Evolutionary conservation across 2,888 invertebrate genomes (phyloP).

Genomic region (Onchidella celtica): DNA sequence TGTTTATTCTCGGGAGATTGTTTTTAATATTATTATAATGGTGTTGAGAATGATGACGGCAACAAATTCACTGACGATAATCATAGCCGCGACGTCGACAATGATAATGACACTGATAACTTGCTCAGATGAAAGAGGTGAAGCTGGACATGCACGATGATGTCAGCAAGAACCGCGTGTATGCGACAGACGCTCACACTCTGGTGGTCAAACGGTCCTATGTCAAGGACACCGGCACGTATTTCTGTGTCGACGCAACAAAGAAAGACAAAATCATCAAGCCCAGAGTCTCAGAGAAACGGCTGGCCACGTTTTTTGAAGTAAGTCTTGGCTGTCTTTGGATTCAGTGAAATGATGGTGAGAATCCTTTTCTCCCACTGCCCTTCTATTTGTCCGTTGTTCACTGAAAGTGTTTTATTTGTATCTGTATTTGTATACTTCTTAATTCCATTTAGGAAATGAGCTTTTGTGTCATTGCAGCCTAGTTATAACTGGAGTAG

Average conservation of each 20-base stretch:
- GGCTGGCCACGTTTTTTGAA: constrained; percentile 13
- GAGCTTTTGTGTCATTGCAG: no score
- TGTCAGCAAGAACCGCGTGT: constrained; percentile 37
- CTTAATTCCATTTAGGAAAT: no score
- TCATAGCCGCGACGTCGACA: no score
- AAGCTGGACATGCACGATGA: constrained; percentile 44
- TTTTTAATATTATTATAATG: not conserved
- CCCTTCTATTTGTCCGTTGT: no score
- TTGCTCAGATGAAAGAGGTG: constrained; percentile 40
- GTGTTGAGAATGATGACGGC: not conserved
- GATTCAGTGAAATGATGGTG: no score
- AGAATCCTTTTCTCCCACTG: no score
- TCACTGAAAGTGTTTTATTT: no score
- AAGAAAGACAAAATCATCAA: not conserved
- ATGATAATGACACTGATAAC: no score
- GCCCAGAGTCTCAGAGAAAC: not conserved
- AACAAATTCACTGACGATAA: not conserved
- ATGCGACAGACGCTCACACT: constrained; percentile 46
- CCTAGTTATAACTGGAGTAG: no score
- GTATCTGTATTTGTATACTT: no score
- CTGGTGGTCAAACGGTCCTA: constrained; percentile 30
- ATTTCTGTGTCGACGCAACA: constrained; percentile 48
- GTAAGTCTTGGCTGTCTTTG: not conserved
- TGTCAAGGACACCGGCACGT: constrained; percentile 44
- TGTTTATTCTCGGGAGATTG: not conserved